Evolutionary conservation across 2,797 vertebrate species (phyloP).

Genomic region (Oophaga sylvatica): DNA sequence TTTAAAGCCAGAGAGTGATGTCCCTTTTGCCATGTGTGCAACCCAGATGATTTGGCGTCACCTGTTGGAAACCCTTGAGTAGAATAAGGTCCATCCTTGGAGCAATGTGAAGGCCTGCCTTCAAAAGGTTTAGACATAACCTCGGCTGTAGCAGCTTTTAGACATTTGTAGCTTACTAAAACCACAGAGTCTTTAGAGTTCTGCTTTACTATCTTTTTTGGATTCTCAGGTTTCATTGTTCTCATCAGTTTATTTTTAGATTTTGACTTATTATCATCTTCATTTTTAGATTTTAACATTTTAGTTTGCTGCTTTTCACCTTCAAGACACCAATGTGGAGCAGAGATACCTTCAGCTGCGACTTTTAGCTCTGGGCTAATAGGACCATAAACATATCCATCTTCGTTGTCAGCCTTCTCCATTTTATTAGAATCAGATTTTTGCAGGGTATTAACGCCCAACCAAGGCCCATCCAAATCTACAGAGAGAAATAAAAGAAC

Average conservation of each 20-base stretch:
- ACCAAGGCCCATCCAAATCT: slow-evolving; percentile 95
- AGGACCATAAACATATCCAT: slow-evolving; percentile 75
- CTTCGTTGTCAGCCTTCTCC: slow-evolving; percentile 85
- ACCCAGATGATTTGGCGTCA: slow-evolving; percentile 76
- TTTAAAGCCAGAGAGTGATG: slow-evolving; percentile 71
- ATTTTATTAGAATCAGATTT: slow-evolving; percentile 80
- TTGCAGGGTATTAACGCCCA: slow-evolving; percentile 83
- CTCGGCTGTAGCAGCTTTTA: slow-evolving; percentile 83
- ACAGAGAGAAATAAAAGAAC: slow-evolving; percentile 54
- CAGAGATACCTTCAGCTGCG: slow-evolving; percentile 74
- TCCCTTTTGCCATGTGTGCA: slow-evolving; percentile 74
- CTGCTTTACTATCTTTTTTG: slow-evolving; percentile 91
- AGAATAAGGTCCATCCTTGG: slow-evolving; percentile 79
- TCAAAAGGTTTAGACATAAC: slow-evolving; percentile 81
- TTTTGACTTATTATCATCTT: slow-evolving; percentile 87
- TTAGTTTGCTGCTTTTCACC: slow-evolving; percentile 82
- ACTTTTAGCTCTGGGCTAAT: slow-evolving; percentile 81
- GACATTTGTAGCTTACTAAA: slow-evolving; percentile 94
- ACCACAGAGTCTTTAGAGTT: slow-evolving; percentile 95
- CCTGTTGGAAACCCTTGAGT: slow-evolving; percentile 70
- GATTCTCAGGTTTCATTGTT: slow-evolving; percentile 90
- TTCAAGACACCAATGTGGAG: slow-evolving; percentile 78
- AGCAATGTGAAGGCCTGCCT: slow-evolving; percentile 74
- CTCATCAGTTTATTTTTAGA: slow-evolving; percentile 93
- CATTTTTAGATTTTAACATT: slow-evolving; percentile 75